Percentiles rank a stretch among this genome's conserved stretches.
phyloP scores from a whole-genome alignment of 2,888 invertebrate genomes.

The Trichogramma evanescens region DNA sequence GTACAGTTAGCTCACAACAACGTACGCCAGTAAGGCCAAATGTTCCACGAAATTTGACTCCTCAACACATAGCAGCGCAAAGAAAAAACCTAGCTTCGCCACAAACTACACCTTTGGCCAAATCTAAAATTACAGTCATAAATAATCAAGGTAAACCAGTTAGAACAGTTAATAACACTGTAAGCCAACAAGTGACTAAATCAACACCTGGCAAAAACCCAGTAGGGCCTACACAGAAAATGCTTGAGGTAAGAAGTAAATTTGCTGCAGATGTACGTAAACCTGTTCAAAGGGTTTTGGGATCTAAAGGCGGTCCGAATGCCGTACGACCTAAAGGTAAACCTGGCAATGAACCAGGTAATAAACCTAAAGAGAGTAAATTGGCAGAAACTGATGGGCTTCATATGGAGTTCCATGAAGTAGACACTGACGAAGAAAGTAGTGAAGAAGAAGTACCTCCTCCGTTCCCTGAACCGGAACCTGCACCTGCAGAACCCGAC shows the following conservation, averaged over 20 bases:
- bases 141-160: conserved; percentile 31
- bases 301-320: not conserved
- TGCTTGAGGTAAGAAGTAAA: conserved; percentile 43
- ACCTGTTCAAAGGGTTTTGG: conserved; percentile 3
- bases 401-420: conserved; percentile 47
- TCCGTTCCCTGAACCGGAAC: conserved; percentile 45
- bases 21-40: conserved; percentile 27
- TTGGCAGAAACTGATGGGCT: conserved; percentile 44
- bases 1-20: too few species aligned
- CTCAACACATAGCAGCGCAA: conserved; percentile 25
- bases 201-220: conserved; percentile 27
- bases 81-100: not conserved
- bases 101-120: not conserved
- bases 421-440: conserved; percentile 49
- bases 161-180: conserved; percentile 27
- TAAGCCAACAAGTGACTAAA: conserved; percentile 24
- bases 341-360: conserved; percentile 6
- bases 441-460: conserved; percentile 59
- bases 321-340: not conserved
- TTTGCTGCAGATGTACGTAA: conserved; percentile 43
- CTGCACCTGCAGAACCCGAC: conserved; percentile 52
- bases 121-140: conserved; percentile 35
- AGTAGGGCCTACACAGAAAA: conserved; percentile 42
- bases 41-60: conserved; percentile 34
- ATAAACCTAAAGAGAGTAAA: conserved; percentile 44